Percentiles rank a stretch among this genome's conserved stretches.
Evolutionary conservation across 2,888 invertebrate genomes (phyloP).

Genomic region (Monoplex corrugatus): DNA sequence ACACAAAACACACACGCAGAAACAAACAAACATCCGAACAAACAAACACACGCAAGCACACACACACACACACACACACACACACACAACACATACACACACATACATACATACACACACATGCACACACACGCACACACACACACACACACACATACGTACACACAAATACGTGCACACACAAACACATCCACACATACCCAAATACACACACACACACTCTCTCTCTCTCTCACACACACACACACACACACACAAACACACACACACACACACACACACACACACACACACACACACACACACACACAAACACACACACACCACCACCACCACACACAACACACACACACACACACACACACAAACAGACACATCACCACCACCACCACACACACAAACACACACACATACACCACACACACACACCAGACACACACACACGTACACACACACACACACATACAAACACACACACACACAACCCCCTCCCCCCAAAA

Average conservation of each 20-base stretch:
- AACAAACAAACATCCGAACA: slow-evolving; percentile 7
- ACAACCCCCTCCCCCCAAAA: background rate
- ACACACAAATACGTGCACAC: background rate
- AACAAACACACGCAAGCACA: slow-evolving; percentile 31
- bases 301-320: background rate
- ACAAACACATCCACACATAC: background rate
- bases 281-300: slow-evolving; percentile 10
- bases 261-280: slow-evolving; percentile 17
- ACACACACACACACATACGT: background rate
- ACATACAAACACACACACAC: background rate
- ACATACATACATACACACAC: background rate
- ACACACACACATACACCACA: background rate
- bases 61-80: slow-evolving; percentile 32
- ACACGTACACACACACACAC: background rate
- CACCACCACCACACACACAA: background rate
- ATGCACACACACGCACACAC: background rate
- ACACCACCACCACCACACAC: background rate
- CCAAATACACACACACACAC: background rate
- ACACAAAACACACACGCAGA: slow-evolving; percentile 30
- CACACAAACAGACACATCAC: background rate
- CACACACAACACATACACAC: background rate
- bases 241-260: background rate
- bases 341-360: no score
- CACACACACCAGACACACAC: background rate
- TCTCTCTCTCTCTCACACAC: background rate